Base-by-base conservation (phyloP, 2,888 invertebrate species). In the Orthosia incerta region DNA sequence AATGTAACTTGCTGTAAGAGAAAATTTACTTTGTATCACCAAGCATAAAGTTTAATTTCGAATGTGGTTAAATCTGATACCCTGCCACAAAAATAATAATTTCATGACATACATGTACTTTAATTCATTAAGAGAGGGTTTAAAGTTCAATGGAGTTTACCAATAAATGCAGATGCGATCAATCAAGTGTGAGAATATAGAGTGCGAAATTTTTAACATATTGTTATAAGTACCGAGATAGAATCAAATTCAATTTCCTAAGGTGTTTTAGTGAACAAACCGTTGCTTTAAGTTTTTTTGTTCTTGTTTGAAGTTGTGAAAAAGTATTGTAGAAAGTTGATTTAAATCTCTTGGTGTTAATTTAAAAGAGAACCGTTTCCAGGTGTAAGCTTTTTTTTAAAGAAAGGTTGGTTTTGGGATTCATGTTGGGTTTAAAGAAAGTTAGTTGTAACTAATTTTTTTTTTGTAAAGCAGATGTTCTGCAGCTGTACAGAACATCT, bases 201-300 rank as follows among this genome's bases (percentile, higher is more conserved):
- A 86, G 87, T 87, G 86, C 87, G 77, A 87, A 84, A 77, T 66
- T 70, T 73, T 61, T 0, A 64, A 64, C 26, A 66, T 76, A 66
- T 84, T 86, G 71, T 76, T 75, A 20, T 16, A 79, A 78, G 71
- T 74, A 48, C 74, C 65, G 56, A 39, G 75, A 79, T n/a, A n/a
- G n/a, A n/a, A n/a, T n/a, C n/a, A n/a, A n/a, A n/a, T n/a, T n/a
- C n/a, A n/a, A n/a, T n/a, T n/a, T n/a, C n/a, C n/a, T n/a, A n/a
- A n/a, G n/a, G 87, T 87, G 86, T 82, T 79, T 65, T 77, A 77
- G 31, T 78, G 80, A 63, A 68, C 73, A 45, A 55, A 67, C 13
- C 61, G 20, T n/a, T n/a, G n/a, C n/a, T n/a, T n/a, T n/a, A n/a
- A n/a, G n/a, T n/a, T n/a, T n/a, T 57, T 56, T 53, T 76, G 26